phyloP scores from a whole-genome alignment of 2,113 vertebrate species.

The Myocastor coypus region DNA sequence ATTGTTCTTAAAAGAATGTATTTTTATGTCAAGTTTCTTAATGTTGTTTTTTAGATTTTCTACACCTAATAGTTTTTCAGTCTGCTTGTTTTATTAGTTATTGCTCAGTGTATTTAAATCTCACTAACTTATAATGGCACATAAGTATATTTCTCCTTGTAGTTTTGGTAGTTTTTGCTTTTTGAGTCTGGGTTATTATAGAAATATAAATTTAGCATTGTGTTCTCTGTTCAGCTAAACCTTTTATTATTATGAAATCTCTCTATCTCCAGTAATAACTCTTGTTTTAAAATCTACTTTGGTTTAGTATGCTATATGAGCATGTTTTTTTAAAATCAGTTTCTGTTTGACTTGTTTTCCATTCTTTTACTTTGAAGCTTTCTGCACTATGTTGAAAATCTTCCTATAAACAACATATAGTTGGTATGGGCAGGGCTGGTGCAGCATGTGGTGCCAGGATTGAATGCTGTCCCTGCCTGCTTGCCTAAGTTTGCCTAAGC shows the following conservation, averaged over 20 bases:
- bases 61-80: background rate
- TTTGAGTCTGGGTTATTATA: background rate
- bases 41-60: slow-evolving; percentile 2
- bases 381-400: background rate
- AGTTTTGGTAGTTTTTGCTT: background rate
- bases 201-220: background rate
- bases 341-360: background rate
- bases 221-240: background rate
- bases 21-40: background rate
- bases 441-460: no score
- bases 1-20: background rate
- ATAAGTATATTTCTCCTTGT: background rate
- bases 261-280: background rate
- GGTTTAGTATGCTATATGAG: background rate
- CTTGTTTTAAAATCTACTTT: background rate
- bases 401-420: background rate
- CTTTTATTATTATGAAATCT: background rate
- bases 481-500: no score
- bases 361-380: background rate
- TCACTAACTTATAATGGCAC: background rate
- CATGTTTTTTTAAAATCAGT: background rate
- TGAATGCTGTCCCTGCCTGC: no score
- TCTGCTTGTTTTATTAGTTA: background rate
- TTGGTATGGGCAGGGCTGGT: background rate
- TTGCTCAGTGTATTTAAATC: background rate